phyloP scores from a whole-genome alignment of 2,797 vertebrate genomes.

The Argentina silus region DNA sequence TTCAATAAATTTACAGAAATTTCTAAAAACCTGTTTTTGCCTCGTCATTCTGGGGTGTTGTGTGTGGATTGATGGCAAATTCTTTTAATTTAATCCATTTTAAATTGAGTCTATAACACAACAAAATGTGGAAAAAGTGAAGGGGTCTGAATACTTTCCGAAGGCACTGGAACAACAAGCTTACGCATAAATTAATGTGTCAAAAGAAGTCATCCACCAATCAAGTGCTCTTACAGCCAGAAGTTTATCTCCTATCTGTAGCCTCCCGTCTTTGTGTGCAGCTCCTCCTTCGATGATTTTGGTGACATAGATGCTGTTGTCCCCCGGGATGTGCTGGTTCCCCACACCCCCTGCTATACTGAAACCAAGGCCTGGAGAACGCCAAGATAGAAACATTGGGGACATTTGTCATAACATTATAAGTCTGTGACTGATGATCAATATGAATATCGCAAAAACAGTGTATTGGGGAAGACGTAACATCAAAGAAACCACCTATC shows the following conservation, averaged over 20 bases:
- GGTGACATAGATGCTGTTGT: slow-evolving; percentile 99
- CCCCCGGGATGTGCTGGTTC: slow-evolving; percentile 97
- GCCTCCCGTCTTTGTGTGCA: slow-evolving; percentile 93
- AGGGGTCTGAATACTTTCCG: background rate
- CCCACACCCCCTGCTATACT: slow-evolving; percentile 98
- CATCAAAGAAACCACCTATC: background rate
- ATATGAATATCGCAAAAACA: background rate
- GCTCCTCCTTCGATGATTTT: slow-evolving; percentile 98
- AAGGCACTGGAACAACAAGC: background rate
- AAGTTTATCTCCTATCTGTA: slow-evolving; percentile 98
- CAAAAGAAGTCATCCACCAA: background rate
- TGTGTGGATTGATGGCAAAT: too few relatives aligned
- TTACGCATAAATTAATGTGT: background rate
- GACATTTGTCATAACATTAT: background rate
- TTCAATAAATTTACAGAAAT: too few relatives aligned
- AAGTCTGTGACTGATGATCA: background rate
- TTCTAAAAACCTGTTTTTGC: too few relatives aligned
- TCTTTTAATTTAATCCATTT: too few relatives aligned
- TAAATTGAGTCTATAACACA: too few relatives aligned
- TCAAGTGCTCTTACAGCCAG: slow-evolving; percentile 84
- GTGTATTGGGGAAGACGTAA: too few relatives aligned
- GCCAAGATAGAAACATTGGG: background rate
- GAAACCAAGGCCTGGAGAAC: slow-evolving; percentile 90
- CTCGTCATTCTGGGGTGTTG: too few relatives aligned
- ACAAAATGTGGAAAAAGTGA: too few relatives aligned